Base-by-base conservation (phyloP, 2,113 vertebrate species). In the Sclerurus mexicanus region DNA sequence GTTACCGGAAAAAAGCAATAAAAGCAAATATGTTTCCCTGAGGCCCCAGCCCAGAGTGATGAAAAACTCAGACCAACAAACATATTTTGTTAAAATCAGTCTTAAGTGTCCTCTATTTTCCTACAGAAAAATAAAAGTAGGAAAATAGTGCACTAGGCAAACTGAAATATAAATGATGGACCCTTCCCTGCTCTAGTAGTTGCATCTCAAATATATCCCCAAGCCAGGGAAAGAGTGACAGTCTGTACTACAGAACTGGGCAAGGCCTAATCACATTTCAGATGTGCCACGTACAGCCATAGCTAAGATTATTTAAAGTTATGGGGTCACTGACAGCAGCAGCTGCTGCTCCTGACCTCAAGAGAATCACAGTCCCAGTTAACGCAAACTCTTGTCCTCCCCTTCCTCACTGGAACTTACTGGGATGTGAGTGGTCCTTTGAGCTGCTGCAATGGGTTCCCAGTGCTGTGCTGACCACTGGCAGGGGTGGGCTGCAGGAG, bases 241-340 rank as follows among this genome's bases (percentile, higher is more conserved):
- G 40, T 30, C 69, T 68, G 59, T 79, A 49, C 72, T 11, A 33
- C 82, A 74, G 35, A 55, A 82, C 23, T 59, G 42, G 55, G 53
- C 73, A 78, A 86, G 35, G 68, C 63, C 77, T 92, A 49, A 77
- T 85, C 76, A 55, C 63, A 25, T 93, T 92, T 96, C 89, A 95
- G 52, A 83, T 62, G 37, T 80, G 67, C 77, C 79, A 81, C 1
- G 1, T 16, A 33, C 4, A 7, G 40, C 59, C 63, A 39, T 12
- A 87, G 62, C 81, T 35, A 20, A 56, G 74, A 75, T 90, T 97
- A 84, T 90, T 96, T 89, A 87, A 96, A 94, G 91, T 81, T 83
- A 47, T 11, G 42, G 62, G 68, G 87, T 90, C 94, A 96, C 64
- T 95, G 96, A 97, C 91, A 96, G 91, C 87, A 82, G 94, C 97